phyloP scores from a whole-genome alignment of 2,113 vertebrate genomes.

The Cervus canadensis region DNA sequence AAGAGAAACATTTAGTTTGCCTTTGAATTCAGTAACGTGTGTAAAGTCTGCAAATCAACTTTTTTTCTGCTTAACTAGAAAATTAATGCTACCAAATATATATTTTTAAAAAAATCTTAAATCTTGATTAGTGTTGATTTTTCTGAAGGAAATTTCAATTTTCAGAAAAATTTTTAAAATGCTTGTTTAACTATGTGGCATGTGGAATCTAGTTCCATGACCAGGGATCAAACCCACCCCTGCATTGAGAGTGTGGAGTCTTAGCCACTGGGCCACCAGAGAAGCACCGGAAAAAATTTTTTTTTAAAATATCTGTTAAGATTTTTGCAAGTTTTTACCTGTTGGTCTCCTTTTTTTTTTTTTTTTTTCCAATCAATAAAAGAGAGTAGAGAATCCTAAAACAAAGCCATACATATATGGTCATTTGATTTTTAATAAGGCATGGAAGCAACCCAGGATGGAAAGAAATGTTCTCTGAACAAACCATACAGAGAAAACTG shows the following conservation, averaged over 20 bases:
- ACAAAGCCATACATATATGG: neutral
- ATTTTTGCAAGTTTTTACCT: neutral
- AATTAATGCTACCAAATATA: neutral
- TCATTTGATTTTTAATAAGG: neutral
- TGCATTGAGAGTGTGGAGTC: neutral
- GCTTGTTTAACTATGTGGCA: neutral
- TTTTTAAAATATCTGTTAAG: neutral
- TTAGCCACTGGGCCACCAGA: neutral
- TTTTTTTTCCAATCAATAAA: neutral
- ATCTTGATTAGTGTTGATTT: neutral
- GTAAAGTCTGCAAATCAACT: neutral
- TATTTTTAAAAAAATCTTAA: slow-evolving; percentile 1
- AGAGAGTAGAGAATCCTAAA: neutral
- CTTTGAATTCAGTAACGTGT: neutral
- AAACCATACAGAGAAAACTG: neutral
- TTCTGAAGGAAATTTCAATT: slow-evolving; percentile 8
- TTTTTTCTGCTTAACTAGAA: slow-evolving; percentile 17
- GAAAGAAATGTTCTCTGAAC: neutral
- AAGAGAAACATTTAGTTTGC: neutral
- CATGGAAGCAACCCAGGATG: neutral
- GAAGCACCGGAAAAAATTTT: neutral
- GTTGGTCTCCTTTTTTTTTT: neutral
- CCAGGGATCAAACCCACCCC: neutral
- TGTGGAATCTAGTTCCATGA: neutral
- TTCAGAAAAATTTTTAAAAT: neutral